Conservation (phyloP, 2,113 vertebrate species). For the Eretmochelys imbricata region DNA sequence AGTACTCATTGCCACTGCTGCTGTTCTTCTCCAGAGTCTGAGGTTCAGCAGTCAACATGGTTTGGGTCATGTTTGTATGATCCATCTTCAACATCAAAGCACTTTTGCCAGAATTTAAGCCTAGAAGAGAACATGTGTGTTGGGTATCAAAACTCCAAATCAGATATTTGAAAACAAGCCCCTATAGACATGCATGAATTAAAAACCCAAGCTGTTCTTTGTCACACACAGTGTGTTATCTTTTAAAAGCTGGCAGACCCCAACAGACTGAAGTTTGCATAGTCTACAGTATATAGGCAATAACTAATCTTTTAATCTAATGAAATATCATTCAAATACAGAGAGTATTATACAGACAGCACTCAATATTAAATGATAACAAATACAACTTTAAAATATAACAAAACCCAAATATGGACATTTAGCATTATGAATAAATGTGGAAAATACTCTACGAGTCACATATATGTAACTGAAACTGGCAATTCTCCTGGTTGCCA, state of each 20-base stretch:
- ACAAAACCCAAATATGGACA: neutral
- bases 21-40: conserved; percentile 22
- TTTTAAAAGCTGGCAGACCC: neutral
- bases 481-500: neutral
- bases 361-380: fast-evolving
- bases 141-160: neutral
- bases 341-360: neutral
- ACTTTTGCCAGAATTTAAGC: neutral
- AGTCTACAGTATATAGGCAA: neutral
- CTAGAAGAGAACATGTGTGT: conserved; percentile 31
- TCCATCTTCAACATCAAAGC: conserved; percentile 84
- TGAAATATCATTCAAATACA: neutral
- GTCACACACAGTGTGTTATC: neutral
- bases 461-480: neutral
- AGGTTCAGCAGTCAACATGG: conserved; percentile 28
- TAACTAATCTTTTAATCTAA: neutral
- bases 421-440: neutral
- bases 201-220: neutral
- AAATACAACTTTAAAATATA: neutral
- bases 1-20: conserved; percentile 83
- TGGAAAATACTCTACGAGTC: neutral
- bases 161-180: conserved; percentile 9
- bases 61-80: conserved; percentile 76
- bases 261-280: neutral
- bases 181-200: neutral